Evolutionary conservation across 2,888 invertebrate species (phyloP), one percentile per base, ranked within the genome.

Genomic region (Urechis unicinctus): DNA sequence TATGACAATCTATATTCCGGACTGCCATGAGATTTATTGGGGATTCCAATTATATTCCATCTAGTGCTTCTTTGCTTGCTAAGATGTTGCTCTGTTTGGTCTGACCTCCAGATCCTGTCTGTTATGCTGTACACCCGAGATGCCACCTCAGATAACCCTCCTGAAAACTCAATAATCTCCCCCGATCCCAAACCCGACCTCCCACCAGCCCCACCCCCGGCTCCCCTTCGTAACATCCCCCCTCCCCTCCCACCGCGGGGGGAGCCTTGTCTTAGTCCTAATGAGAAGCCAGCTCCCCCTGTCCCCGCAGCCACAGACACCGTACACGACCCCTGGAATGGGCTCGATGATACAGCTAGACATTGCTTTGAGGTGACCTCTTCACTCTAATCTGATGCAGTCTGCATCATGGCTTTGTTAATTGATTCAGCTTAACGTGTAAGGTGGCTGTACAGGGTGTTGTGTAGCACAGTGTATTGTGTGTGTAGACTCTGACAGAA

Each of bases 71-170:
- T 13, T 36, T 9, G 5, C 6, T 46, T 28, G 9, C 1, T 13
- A 36, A 36, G 9, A 17, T 17, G 17, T 36, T 36, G 9, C 17
- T 17, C 17, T 17, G 9, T 13, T 13, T 36, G 9, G 9, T 36
- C 9, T 36, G 9, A 13, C 9, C 17, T 17, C 17, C 56, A 75
- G 75, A 69, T 74, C 2, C 60, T 75, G 13, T 72, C 75, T 5
- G 65, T 75, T 57, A 74, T 72, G 70, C 60, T 73, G 52, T 74
- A 74, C 61, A 73, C 72, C 1, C 65, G 70, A 26, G 70, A 71
- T 13, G 29, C n/a, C n/a, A n/a, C n/a, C n/a, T n/a, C n/a, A n/a
- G n/a, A n/a, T n/a, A n/a, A n/a, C n/a, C n/a, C n/a, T n/a, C n/a
- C n/a, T n/a, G n/a, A n/a, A n/a, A n/a, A n/a, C n/a, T n/a, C n/a